Conservation (phyloP, 1,140 invertebrate genomes). For the Caerostris darwini region DNA sequence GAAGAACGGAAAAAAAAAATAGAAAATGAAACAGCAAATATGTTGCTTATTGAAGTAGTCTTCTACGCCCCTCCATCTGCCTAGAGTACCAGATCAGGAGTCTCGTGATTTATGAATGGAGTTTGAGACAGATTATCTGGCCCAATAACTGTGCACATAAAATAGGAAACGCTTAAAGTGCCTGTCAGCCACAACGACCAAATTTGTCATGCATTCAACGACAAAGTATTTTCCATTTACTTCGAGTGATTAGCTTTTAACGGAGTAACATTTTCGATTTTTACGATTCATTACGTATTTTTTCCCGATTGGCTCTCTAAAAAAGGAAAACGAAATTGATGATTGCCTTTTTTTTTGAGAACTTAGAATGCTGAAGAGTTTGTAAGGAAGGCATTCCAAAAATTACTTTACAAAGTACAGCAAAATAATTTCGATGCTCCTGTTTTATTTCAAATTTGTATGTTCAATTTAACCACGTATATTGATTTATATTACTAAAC, state of each 20-base stretch:
- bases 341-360: not conserved
- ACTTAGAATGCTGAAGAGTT: not conserved
- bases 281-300: conserved; percentile 44
- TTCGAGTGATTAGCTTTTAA: conserved; percentile 41
- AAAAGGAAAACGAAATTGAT: not conserved
- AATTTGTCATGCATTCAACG: conserved; percentile 47
- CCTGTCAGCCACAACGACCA: conserved; percentile 42
- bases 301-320: not conserved
- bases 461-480: too few species aligned
- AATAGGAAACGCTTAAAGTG: conserved; percentile 12
- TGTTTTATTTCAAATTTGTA: too few species aligned
- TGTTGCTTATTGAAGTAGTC: conserved; percentile 14
- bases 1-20: not conserved
- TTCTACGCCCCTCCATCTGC: not conserved
- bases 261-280: conserved; percentile 29
- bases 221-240: conserved; percentile 30
- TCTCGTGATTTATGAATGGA: conserved; percentile 42
- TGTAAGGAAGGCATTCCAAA: too few species aligned
- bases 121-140: conserved; percentile 20
- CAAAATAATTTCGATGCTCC: too few species aligned
- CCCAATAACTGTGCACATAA: conserved; percentile 40
- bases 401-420: too few species aligned
- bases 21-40: not conserved
- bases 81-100: not conserved
- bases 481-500: too few species aligned